These are phyloP conservation scores for Zosterops japonicus DNA, from an alignment of 2,113 vertebrate genomes.

Conservation along the genomic window DNA sequence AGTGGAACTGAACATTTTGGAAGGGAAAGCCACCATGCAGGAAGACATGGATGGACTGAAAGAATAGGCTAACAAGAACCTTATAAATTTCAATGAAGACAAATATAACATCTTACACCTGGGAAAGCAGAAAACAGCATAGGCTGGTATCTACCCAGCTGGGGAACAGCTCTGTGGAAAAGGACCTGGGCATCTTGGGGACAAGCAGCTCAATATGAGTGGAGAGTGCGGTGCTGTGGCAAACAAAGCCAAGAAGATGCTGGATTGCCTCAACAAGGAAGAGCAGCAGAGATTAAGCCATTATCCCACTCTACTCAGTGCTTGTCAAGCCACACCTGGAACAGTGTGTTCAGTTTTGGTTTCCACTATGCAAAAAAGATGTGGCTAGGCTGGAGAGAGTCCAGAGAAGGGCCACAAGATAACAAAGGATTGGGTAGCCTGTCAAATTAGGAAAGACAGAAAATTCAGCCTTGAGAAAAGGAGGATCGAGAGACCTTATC, in stretches of 20 bases:
- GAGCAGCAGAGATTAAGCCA: not conserved
- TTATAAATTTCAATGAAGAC: not conserved
- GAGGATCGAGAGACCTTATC: not conserved
- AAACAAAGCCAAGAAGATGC: not conserved
- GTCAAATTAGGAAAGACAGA: not conserved
- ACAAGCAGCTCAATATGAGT: not conserved
- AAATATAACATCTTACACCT: not conserved
- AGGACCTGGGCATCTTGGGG: not conserved
- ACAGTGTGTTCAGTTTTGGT: not conserved
- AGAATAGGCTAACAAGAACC: not conserved
- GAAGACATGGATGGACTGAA: too few relatives aligned
- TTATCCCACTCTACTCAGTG: not conserved
- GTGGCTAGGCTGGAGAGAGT: not conserved
- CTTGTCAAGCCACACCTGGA: not conserved
- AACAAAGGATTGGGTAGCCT: not conserved
- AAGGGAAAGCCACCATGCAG: not conserved
- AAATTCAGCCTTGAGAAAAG: not conserved
- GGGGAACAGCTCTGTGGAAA: not conserved
- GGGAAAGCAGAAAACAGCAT: not conserved
- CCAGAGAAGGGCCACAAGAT: not conserved
- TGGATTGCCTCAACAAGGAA: not conserved
- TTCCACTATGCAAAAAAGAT: not conserved
- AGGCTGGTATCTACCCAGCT: not conserved
- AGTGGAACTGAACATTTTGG: not conserved
- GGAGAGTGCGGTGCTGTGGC: not conserved